Base-by-base conservation (phyloP, 1,140 invertebrate genomes). In the Drosophila funebris region DNA sequence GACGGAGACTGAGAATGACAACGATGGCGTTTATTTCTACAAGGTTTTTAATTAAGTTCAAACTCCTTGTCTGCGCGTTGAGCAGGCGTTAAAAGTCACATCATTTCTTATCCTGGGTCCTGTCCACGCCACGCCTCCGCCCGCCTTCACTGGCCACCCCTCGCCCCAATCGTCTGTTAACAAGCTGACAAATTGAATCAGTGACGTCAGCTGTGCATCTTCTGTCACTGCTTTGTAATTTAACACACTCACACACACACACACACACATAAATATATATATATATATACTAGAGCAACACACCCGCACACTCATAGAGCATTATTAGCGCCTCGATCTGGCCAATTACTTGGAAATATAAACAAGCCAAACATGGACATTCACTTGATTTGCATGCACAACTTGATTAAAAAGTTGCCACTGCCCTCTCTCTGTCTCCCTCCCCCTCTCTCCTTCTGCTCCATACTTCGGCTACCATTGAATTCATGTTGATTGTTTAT, bases 21-120 rank as follows among this genome's bases (percentile, higher is more conserved):
- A 43, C 56, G 48, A 16, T 16, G 43, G 18, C 61, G 76, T 69
- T 85, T 85, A 81, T 74, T 76, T 64, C 71, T 72, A 90, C 85
- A 85, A 85, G 82, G 75, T 74, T 90, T 90, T 90, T 90, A 90
- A 90, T 90, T 90, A 90, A 90, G 87, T 84, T 82, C 78, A 71
- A 84, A 82, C 63, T 66, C 39, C 5, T 53, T 29, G 36, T 52
- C 31, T 39, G 53, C 43, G 14, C 43, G 56, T 11, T 36, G 43
- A 36, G 71, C 48, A 74, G 73, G 73, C 87, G 85, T 64, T 87
- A 90, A 90, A 87, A 90, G 81, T 90, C 85, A 73, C 78, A 90
- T 82, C 70, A 66, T 75, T 71, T 71, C 60, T 68, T 71, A 61
- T 58, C 37, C 27, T 52, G 13, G 14, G 43, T 52, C 60, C 41